Evolutionary conservation across 2,888 invertebrate genomes (phyloP), one percentile per base, ranked within the genome.

Genomic region (Coenonympha arcania): DNA sequence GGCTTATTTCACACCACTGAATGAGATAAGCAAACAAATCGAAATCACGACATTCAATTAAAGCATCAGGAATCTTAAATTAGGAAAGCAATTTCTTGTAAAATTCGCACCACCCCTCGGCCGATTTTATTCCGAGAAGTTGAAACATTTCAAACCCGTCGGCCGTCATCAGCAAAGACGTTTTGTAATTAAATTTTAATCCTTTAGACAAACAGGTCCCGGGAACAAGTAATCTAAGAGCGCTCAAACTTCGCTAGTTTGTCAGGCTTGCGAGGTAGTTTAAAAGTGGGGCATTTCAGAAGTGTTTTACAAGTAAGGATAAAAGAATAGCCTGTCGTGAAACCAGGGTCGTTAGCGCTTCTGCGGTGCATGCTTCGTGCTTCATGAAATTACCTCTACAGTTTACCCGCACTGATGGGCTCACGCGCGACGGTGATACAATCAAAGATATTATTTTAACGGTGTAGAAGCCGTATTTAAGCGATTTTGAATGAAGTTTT

Each of bases 161-260:
- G 42, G 48, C 45, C 48, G 48, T 54, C 50, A 39, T 51, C 52
- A 50, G 31, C 52, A 11, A 20, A 39, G 28, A 54, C 48, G n/a
- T n/a, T n/a, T 55, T 56, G 41, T 61, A 62, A 63, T 62, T 60
- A 61, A 57, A 55, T 62, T 63, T 60, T 58, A 61, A 63, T 61
- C 59, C 56, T 47, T 34, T 24, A 34, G 26, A 41, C 46, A 39
- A 52, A 19, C 41, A 30, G 47, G 39, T 34, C 36, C 22, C 42
- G 26, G 26, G 31, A 42, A 45, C 50, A 55, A 48, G 45, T 49
- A 39, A 51, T 51, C 41, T 41, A 28, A 48, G 42, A 49, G 22
- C 20, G 52, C 42, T 44, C 40, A 50, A 58, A 58, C 51, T 58
- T 55, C n/a, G 42, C 50, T 44, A 56, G 48, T 50, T 57, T 54